Evolutionary conservation across 2,888 invertebrate species (phyloP), one percentile per base, ranked within the genome.

Genomic region (Entomobrya proxima): DNA sequence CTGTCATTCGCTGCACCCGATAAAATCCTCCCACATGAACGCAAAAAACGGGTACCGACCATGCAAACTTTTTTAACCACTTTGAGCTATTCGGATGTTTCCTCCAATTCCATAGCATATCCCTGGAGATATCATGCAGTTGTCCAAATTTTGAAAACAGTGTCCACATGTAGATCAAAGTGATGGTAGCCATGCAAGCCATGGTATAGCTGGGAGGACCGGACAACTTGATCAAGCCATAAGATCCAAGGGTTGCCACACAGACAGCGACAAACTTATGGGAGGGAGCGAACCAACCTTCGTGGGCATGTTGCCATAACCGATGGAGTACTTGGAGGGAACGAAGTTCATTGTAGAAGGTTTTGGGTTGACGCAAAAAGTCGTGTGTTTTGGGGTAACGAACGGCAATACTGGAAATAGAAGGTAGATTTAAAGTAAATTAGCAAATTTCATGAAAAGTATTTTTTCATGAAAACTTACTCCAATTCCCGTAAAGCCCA

Each of bases 231-330:
- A 86, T 77, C 0, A 82, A 77, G 15, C 86, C 86, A 30, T 82
- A 86, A 35, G 69, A 50, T 0, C 64, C 64, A 13, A 86, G 24
- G 5, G 77, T 61, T 1, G 37, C 55, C 1, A 86, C 24, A 9
- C 7, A n/a, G 18, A 82, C 27, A 2, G 44, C 35, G 3, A 50
- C 18, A 40, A 15, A n/a, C 30, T 82, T 76, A 37, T 77, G 67
- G 15, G 77, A 52, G 11, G 86, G 86, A 30, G 58, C 72, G 15
- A 82, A 72, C 77, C 77, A 86, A 2, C 15, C 9, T 61, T 77
- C 47, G 21, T 47, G 77, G 50, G 21, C 24, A n/a, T 52, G 21
- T 32, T 86, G 77, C 58, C 76, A 86, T 15, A 47, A 35, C 6
- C 35, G 58, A 21, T 77, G 81, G 2, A 86, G 72, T 4, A 77